A percentile compares a stretch with the other conserved stretches of the same genome.
Evolutionary conservation across 2,888 invertebrate species (phyloP).

Genomic region (Drosophila trichaetosa): DNA sequence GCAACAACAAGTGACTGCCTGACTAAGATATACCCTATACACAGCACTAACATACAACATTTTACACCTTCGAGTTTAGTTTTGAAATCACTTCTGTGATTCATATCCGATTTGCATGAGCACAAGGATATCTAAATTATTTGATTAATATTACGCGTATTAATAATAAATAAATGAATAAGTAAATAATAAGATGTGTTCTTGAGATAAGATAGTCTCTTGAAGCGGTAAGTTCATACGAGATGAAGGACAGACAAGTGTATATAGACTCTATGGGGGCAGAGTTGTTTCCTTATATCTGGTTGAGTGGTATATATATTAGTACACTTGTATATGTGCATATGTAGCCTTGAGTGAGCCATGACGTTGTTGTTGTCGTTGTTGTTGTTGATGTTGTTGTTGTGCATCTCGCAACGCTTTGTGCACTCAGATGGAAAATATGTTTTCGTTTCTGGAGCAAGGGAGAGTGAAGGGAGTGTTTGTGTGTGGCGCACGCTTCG

Average conservation of each 20-base stretch:
- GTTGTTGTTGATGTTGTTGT: conserved; percentile 30
- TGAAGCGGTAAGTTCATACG: not conserved
- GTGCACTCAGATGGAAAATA: conserved; percentile 79
- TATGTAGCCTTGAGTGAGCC: conserved; percentile 53
- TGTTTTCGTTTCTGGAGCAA: conserved; percentile 71
- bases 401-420: conserved; percentile 66
- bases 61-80: too few relatives aligned
- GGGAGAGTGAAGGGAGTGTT: conserved; percentile 23
- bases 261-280: not conserved
- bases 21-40: not conserved
- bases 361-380: conserved; percentile 21
- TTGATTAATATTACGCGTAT: not conserved
- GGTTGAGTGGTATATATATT: not conserved
- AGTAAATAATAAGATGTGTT: not conserved
- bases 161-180: not conserved
- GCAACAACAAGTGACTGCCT: conserved; percentile 18
- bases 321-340: not conserved
- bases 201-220: not conserved
- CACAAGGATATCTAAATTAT: not conserved
- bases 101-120: not conserved
- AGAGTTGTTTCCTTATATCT: not conserved
- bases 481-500: conserved; percentile 65
- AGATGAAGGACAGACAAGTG: conserved; percentile 5
- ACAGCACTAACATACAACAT: not conserved
- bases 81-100: not conserved